Percentiles rank a stretch among this genome's conserved stretches.
Evolutionary conservation across 2,113 vertebrate genomes (phyloP).

Genomic region (Callorhinus ursinus): DNA sequence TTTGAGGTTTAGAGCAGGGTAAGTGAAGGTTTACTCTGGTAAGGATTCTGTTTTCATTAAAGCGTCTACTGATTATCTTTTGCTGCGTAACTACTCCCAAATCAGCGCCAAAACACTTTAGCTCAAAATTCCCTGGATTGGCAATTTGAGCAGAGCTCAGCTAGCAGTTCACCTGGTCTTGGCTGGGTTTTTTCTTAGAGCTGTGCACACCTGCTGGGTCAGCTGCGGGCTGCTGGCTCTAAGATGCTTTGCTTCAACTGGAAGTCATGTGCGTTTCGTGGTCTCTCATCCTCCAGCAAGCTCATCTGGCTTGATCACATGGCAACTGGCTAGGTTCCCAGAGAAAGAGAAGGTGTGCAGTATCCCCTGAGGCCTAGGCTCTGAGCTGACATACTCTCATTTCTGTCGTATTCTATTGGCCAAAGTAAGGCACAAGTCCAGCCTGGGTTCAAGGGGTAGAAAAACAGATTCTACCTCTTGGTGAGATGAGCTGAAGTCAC

Average conservation of each 20-base stretch:
- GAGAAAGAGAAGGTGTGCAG: background rate
- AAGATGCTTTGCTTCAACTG: background rate
- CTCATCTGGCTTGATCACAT: background rate
- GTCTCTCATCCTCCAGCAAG: background rate
- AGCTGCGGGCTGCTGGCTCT: background rate
- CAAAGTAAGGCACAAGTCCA: background rate
- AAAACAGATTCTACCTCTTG: background rate
- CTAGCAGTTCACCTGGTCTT: background rate
- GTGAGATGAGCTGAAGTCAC: background rate
- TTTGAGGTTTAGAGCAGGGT: background rate
- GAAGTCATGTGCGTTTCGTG: background rate
- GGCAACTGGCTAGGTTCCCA: background rate
- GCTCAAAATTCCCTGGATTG: conserved; percentile 4
- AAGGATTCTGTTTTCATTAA: background rate
- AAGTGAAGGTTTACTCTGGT: background rate
- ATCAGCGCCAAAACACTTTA: background rate
- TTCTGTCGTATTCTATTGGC: background rate
- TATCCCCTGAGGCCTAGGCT: background rate
- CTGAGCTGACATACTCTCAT: background rate
- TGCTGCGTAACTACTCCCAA: background rate
- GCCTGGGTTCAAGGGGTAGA: background rate
- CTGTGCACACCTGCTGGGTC: background rate
- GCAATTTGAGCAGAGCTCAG: background rate
- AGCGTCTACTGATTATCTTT: background rate
- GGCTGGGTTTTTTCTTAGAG: background rate